Percentiles rank a stretch among this genome's conserved stretches.
Evolutionary conservation across 2,888 invertebrate genomes (phyloP).

Genomic region (Drosophila parthenogenetica): DNA sequence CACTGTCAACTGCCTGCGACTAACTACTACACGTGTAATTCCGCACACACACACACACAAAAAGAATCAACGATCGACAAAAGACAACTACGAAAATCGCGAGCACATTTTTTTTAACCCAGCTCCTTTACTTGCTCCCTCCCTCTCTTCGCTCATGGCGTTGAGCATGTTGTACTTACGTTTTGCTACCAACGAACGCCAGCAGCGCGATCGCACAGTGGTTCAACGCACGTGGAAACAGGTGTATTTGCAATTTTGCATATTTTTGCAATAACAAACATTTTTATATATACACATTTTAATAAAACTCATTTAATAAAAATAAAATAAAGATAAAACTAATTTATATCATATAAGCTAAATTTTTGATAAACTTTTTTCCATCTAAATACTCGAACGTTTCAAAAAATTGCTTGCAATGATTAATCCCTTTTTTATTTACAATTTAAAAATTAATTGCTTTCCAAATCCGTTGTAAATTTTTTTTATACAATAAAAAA

Average conservation of each 20-base stretch:
- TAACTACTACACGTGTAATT: constrained; percentile 47
- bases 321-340: too few species aligned
- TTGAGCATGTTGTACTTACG: constrained; percentile 48
- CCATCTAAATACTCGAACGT: too few species aligned
- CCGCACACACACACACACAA: constrained; percentile 12
- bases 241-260: neutral
- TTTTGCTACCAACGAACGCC: constrained; percentile 54
- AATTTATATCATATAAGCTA: too few species aligned
- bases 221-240: constrained; percentile 13
- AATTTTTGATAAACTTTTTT: too few species aligned
- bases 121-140: constrained; percentile 37
- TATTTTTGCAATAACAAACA: too few species aligned
- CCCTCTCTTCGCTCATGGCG: neutral
- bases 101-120: constrained; percentile 53
- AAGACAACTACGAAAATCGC: constrained; percentile 70
- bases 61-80: constrained; percentile 60
- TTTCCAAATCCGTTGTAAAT: too few species aligned
- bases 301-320: too few species aligned
- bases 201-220: constrained; percentile 51
- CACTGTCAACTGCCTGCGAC: constrained; percentile 45
- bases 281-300: too few species aligned
- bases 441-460: too few species aligned
- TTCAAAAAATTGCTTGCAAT: too few species aligned
- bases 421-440: too few species aligned
- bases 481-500: too few species aligned